These are phyloP conservation scores for Trachurus trachurus DNA, from an alignment of 2,797 vertebrate genomes.

Conservation along the genomic window DNA sequence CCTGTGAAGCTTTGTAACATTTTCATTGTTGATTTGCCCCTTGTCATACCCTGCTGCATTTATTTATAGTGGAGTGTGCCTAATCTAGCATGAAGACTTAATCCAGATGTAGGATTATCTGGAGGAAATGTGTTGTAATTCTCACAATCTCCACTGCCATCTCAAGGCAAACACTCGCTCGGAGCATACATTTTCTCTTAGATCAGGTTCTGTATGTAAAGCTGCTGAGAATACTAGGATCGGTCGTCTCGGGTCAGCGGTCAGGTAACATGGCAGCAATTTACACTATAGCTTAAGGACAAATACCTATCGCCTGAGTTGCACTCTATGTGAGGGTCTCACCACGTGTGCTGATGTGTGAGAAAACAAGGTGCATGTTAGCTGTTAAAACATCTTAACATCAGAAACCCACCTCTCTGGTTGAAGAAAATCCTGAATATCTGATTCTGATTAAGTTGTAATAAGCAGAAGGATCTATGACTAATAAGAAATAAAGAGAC, in stretches of 20 bases:
- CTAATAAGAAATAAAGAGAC: constrained; percentile 15
- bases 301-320: constrained; percentile 31
- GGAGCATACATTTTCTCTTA: constrained; percentile 20
- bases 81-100: constrained; percentile 64
- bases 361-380: constrained; percentile 17
- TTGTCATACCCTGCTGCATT: constrained; percentile 12
- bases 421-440: constrained; percentile 22
- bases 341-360: background rate
- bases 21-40: constrained; percentile 41
- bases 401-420: background rate
- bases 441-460: constrained; percentile 43
- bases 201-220: constrained; percentile 37
- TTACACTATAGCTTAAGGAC: constrained; percentile 12
- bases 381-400: constrained; percentile 34
- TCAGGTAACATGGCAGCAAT: constrained; percentile 46
- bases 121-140: constrained; percentile 62
- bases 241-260: constrained; percentile 10
- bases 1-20: constrained; percentile 19
- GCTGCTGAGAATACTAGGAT: constrained; percentile 9
- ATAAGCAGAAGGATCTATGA: constrained; percentile 7
- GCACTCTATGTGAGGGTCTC: background rate
- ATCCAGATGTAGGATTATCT: constrained; percentile 71
- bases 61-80: constrained; percentile 40
- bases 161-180: constrained; percentile 49
- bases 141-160: constrained; percentile 54